These are phyloP conservation scores for Araneus ventricosus DNA, from an alignment of 1,140 invertebrate species.

Conservation along the genomic window DNA sequence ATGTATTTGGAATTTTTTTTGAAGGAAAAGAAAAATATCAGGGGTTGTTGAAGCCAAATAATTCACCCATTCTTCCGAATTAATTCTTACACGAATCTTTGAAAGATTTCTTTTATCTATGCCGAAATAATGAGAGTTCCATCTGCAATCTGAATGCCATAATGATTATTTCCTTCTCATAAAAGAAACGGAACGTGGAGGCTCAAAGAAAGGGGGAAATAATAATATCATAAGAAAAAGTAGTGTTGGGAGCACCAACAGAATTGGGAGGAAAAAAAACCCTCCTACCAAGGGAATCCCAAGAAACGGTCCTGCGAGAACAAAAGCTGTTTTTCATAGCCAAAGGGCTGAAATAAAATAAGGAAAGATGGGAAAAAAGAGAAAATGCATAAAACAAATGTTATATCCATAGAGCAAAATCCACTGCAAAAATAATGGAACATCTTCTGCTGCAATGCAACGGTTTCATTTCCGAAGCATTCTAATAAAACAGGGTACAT, in stretches of 20 bases:
- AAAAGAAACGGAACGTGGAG: not conserved
- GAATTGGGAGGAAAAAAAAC: not conserved
- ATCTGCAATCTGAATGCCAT: slow-evolving; percentile 29
- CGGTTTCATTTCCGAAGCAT: not conserved
- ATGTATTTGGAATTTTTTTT: no score
- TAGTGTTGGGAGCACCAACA: not conserved
- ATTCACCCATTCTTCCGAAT: not conserved
- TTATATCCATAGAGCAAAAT: not conserved
- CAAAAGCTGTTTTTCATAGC: slow-evolving; percentile 37
- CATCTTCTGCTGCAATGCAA: not conserved
- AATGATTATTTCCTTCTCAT: slow-evolving; percentile 14
- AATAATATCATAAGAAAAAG: not conserved
- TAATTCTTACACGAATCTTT: not conserved
- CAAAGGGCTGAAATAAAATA: not conserved
- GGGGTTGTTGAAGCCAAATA: not conserved
- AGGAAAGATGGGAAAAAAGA: not conserved
- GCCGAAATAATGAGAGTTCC: not conserved
- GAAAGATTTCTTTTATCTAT: not conserved
- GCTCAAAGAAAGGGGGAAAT: not conserved
- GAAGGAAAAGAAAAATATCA: no score
- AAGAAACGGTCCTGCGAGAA: not conserved
- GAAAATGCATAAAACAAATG: not conserved
- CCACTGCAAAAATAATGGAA: not conserved
- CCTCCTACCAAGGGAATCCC: not conserved
- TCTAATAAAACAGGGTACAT: no score